Percentiles rank a stretch among this genome's conserved stretches.
Evolutionary conservation across 1,140 invertebrate species (phyloP).

Genomic region (Drosophila suzukii): DNA sequence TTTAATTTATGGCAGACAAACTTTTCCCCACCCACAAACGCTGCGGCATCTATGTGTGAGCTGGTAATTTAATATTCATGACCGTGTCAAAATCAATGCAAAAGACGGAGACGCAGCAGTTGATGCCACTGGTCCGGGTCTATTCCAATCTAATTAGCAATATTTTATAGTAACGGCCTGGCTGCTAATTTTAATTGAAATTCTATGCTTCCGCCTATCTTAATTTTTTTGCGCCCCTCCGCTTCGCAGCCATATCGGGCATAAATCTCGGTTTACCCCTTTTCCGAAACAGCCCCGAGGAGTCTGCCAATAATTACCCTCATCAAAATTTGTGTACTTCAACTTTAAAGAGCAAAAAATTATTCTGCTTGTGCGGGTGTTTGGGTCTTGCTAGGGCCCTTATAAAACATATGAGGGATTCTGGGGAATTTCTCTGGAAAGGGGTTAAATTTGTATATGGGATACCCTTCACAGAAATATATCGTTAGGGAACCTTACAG

Average conservation of each 20-base stretch:
- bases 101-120: slow-evolving; percentile 47
- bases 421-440: neutral
- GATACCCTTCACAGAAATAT: neutral
- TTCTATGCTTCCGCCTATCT: slow-evolving; percentile 54
- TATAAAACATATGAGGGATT: slow-evolving; percentile 6
- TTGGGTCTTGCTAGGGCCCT: slow-evolving; percentile 3
- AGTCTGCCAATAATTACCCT: slow-evolving; percentile 73
- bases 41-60: slow-evolving; percentile 23
- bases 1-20: slow-evolving; percentile 82
- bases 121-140: slow-evolving; percentile 38
- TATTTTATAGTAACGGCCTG: slow-evolving; percentile 77
- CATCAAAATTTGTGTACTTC: slow-evolving; percentile 52
- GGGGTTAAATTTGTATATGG: neutral
- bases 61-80: slow-evolving; percentile 83
- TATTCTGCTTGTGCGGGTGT: slow-evolving; percentile 29
- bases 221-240: slow-evolving; percentile 5
- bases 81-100: slow-evolving; percentile 79
- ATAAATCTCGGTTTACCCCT: slow-evolving; percentile 68
- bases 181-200: slow-evolving; percentile 82
- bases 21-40: slow-evolving; percentile 46
- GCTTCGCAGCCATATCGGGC: slow-evolving; percentile 11
- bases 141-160: slow-evolving; percentile 75
- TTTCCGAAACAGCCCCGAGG: slow-evolving; percentile 5
- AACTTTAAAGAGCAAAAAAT: slow-evolving; percentile 32
- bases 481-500: no score